These are phyloP conservation scores for Choristoneura rosaceana DNA, from an alignment of 2,888 invertebrate species.

Conservation along the genomic window DNA sequence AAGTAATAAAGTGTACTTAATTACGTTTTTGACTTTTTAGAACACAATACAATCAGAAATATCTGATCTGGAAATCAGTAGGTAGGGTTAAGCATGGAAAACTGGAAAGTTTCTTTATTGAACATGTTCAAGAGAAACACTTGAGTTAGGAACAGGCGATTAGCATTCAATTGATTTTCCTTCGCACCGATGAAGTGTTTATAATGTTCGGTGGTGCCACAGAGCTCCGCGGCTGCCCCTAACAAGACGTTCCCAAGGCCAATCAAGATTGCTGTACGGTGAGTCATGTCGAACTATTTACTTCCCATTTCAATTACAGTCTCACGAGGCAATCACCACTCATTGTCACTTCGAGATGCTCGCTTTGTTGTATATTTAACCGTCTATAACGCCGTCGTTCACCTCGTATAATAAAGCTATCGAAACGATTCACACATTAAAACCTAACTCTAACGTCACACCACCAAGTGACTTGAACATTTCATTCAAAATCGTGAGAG, in stretches of 20 bases:
- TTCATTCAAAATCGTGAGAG: slow-evolving; percentile 82
- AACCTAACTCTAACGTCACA: slow-evolving; percentile 82
- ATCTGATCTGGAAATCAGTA: not conserved
- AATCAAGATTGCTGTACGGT: slow-evolving; percentile 72
- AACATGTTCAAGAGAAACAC: not conserved
- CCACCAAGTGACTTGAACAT: slow-evolving; percentile 79
- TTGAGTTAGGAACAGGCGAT: not conserved
- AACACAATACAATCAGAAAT: too few species aligned
- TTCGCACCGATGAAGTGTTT: slow-evolving; percentile 11
- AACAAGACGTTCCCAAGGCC: slow-evolving; percentile 57
- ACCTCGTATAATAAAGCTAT: slow-evolving; percentile 77
- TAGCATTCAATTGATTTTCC: slow-evolving; percentile 12
- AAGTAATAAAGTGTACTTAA: too few species aligned
- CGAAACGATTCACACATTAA: slow-evolving; percentile 75
- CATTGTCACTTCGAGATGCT: slow-evolving; percentile 78
- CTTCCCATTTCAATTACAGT: slow-evolving; percentile 78
- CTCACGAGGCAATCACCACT: slow-evolving; percentile 79
- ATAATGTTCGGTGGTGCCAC: slow-evolving; percentile 21
- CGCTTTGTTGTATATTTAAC: slow-evolving; percentile 71
- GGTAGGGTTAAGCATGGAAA: not conserved
- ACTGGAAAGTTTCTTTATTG: not conserved
- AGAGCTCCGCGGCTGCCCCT: slow-evolving; percentile 9
- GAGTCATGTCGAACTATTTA: slow-evolving; percentile 71
- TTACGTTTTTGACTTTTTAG: too few species aligned
- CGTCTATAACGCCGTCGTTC: slow-evolving; percentile 74